Base-by-base conservation (phyloP, 2,797 vertebrate genomes). In the Sebastes cheni region DNA sequence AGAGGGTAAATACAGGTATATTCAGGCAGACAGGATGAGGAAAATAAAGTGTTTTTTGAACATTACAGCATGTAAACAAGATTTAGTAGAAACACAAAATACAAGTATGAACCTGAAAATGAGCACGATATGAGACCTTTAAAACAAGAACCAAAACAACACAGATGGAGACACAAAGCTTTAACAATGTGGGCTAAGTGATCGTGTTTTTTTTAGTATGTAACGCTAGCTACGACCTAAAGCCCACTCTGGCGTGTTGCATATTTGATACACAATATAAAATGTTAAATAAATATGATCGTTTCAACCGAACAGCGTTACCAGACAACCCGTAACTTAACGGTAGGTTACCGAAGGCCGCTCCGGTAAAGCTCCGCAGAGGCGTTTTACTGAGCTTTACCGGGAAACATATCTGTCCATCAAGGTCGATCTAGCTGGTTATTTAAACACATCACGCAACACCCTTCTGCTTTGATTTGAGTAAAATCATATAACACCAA, bases 311-410 rank as follows among this genome's bases (percentile, higher is more conserved):
- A 75, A 79, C 30, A 73, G 4, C 42, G 39, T 0, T 7, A 18
- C 14, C 39, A 59, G 52, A 75, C 54, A 29, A 69, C 22, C 20
- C 46, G 18, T 16, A 65, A 27, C 11, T 12, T 9, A 36, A 14
- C 16, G 16, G n/a, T 6, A 29, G 36, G 36, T 50, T 50, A 16
- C 13, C 1, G 55, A 59, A 90, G 88, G 89, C 89, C 86, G 76
- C 66, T 79, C 8, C 3, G n/a, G 55, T 70, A 22, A 66, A 84
- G 62, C 77, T 32, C 80, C 36, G 76, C 84, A 87, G 29, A 75
- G 82, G 82, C 81, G 78, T 86, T 88, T 76, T 18, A 81, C 36
- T 9, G 6, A 2, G 34, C 61, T 18, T 67, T 50, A 12, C 10
- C 16, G 7, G 3, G 9, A 27, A 16, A 22, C 71, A 52, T 4